Conservation (phyloP, 2,888 invertebrate species). For the Dicranocentrus wangi region DNA sequence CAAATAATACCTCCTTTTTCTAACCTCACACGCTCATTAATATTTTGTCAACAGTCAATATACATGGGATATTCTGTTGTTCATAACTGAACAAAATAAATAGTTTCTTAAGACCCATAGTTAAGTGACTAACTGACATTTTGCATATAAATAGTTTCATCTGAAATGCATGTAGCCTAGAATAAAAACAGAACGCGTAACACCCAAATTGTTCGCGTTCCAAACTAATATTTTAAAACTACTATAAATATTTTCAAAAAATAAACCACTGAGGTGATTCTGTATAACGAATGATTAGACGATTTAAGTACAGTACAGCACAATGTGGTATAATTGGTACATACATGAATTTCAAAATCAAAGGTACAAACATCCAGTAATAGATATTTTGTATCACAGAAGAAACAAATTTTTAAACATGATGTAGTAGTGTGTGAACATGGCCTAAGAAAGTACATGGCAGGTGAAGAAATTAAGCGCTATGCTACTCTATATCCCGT, state of each 20-base stretch:
- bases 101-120: not conserved
- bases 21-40: not conserved
- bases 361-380: constrained; percentile 28
- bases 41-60: not conserved
- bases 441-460: constrained; percentile 44
- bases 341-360: constrained; percentile 19
- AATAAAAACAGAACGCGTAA: not conserved
- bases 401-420: constrained; percentile 24
- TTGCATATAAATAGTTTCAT: not conserved
- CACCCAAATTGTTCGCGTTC: not conserved
- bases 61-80: not conserved
- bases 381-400: constrained; percentile 35
- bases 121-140: not conserved
- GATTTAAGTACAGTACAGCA: constrained; percentile 21
- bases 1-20: not conserved
- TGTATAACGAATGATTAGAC: constrained; percentile 11
- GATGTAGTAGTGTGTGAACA: constrained; percentile 21
- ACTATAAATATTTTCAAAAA: constrained; percentile 17
- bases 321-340: constrained; percentile 22
- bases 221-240: constrained; percentile 10
- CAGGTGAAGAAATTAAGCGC: constrained; percentile 13
- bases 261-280: not conserved
- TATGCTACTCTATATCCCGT: constrained; percentile 50
- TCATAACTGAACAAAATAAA: not conserved
- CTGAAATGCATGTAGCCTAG: constrained; percentile 12